Evolutionary conservation across 2,888 invertebrate genomes (phyloP).

Genomic region (Drosophila ochracea): DNA sequence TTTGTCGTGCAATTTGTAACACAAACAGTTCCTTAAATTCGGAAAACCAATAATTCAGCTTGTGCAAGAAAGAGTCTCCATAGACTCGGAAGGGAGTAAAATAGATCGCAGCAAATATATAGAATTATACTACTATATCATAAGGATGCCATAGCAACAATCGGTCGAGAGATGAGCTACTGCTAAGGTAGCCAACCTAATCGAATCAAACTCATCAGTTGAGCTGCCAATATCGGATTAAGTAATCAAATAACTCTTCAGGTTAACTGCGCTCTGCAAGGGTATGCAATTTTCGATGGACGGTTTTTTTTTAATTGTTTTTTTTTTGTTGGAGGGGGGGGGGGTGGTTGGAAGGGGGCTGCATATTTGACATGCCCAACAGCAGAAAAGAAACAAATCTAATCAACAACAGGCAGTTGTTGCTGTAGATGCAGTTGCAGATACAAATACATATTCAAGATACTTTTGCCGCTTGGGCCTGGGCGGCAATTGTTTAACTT

Average conservation of each 20-base stretch:
- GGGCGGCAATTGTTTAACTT: slow-evolving; percentile 52
- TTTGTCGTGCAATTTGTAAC: background rate
- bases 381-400: background rate
- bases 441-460: slow-evolving; percentile 29
- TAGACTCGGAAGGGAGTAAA: background rate
- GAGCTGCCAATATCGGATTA: background rate
- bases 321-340: background rate
- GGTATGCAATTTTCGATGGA: background rate
- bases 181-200: background rate
- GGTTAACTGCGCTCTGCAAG: background rate
- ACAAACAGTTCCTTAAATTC: background rate
- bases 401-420: slow-evolving; percentile 15
- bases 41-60: background rate
- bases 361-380: slow-evolving; percentile 43
- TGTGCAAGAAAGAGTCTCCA: background rate
- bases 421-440: slow-evolving; percentile 32
- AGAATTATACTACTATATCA: too few relatives aligned
- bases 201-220: background rate
- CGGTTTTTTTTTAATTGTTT: background rate
- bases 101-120: background rate
- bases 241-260: background rate
- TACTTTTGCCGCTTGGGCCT: slow-evolving; percentile 28
- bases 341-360: background rate
- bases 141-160: too few relatives aligned
- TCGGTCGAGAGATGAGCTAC: background rate